A percentile compares a stretch with the other conserved stretches of the same genome.
Conservation (phyloP, 1,140 invertebrate species). For the Euschistus heros region DNA sequence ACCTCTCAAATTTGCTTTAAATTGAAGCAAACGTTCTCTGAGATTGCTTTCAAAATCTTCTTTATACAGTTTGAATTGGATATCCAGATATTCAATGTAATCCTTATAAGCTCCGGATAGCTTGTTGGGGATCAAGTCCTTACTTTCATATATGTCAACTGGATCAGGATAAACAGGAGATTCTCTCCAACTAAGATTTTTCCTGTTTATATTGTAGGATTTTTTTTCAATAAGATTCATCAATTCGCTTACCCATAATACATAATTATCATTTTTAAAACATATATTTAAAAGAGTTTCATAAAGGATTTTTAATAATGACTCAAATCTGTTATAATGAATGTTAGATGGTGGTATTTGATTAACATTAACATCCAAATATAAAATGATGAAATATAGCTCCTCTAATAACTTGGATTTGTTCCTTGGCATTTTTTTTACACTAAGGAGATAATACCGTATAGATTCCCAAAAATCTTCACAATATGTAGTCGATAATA, state of each 20-base stretch:
- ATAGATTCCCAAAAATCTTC: neutral
- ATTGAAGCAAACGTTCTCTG: conserved; percentile 33
- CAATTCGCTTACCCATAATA: neutral
- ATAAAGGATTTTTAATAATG: neutral
- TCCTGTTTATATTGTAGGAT: neutral
- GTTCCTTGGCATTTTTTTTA: neutral
- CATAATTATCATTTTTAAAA: neutral
- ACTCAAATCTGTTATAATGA: neutral
- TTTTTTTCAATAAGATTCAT: neutral
- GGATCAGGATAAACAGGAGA: neutral
- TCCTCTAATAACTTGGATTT: neutral
- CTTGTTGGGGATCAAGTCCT: neutral
- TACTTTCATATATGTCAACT: neutral
- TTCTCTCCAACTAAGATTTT: neutral
- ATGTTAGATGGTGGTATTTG: neutral
- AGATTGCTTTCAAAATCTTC: conserved; percentile 42
- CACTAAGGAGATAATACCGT: neutral
- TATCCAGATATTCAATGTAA: conserved; percentile 40
- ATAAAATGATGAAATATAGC: neutral
- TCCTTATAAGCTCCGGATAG: conserved; percentile 31
- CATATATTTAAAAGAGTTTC: neutral
- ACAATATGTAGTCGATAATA: neutral
- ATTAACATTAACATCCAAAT: neutral
- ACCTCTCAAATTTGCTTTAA: conserved; percentile 15
- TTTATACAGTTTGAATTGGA: conserved; percentile 40